Base-by-base conservation (phyloP, 2,888 invertebrate species). In the Stramonita haemastoma region DNA sequence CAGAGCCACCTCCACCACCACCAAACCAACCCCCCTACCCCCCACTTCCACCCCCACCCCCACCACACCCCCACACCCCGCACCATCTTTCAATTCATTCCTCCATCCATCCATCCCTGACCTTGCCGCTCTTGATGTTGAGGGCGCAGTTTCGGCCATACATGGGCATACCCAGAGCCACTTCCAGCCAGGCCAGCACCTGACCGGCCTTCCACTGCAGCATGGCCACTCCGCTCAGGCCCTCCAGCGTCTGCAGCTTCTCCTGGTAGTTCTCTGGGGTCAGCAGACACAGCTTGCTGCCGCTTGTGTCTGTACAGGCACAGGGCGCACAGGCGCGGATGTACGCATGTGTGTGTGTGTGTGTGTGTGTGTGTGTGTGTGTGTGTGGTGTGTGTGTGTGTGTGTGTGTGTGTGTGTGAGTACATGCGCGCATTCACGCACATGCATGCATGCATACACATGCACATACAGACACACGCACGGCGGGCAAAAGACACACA, bases 101-200 rank as follows among this genome's bases (percentile, higher is more conserved):
- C 73, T 73, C 73, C 73, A 13, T 17, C 17, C 22, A 13, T 17
- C 1, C 11, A 36, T 29, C 2, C 60, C 90, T 95, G 95, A 98
- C 98, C 97, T 98, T 98, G 94, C 99, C 99, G 95, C 98, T 98
- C 96, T 99, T 98, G 92, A 99, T 98, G 96, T 99, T 99, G 95
- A 98, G 98, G 34, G 98, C 98, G 94, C 98, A 98, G 85, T 98
- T 97, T 36, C 98, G 97, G 4, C 98, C 98, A 94, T 98, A 98
- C 94, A 98, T 98, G 0, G 98, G 98, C 98, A 99, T 98, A 88
- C 98, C 98, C 13, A 99, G 97, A 0, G 98, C 98, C 60, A 99
- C 97, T 96, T 99, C 99, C 87, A 99, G 96, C 99, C 99, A 99
- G 1, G 99, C 98, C 79, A 98, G 97, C 89, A 99, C 98, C 91